These are phyloP conservation scores for Podotricha telesiphe DNA, from an alignment of 2,888 invertebrate genomes.

Conservation along the genomic window DNA sequence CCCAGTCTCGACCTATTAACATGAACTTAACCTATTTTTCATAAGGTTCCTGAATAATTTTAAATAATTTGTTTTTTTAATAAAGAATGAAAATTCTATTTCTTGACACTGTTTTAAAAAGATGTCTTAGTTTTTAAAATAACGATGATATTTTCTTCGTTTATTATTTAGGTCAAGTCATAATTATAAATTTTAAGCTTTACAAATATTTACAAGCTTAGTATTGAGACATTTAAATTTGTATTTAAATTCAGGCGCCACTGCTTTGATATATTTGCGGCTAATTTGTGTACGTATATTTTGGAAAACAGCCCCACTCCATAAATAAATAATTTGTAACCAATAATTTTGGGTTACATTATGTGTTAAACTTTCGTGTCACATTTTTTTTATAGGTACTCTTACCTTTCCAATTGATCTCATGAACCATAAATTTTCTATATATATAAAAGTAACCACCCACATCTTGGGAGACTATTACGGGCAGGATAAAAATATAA, in stretches of 20 bases:
- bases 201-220: conserved; percentile 2
- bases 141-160: conserved; percentile 24
- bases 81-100: neutral
- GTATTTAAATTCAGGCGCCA: conserved; percentile 2
- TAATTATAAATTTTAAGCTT: conserved; percentile 18
- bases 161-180: conserved; percentile 32
- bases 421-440: neutral
- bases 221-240: conserved; percentile 15
- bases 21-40: conserved; percentile 50
- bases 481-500: conserved; percentile 1
- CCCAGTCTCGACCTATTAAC: conserved; percentile 49
- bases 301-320: neutral
- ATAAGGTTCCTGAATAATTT: neutral
- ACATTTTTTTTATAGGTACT: too few relatives aligned
- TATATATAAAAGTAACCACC: conserved; percentile 6
- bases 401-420: neutral
- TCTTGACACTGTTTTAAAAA: neutral
- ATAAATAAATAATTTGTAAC: conserved; percentile 12
- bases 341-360: neutral
- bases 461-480: neutral
- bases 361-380: too few relatives aligned
- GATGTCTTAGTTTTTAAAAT: conserved; percentile 10
- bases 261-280: conserved; percentile 4
- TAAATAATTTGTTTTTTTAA: neutral
- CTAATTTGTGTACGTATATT: neutral